These are phyloP conservation scores for Coturnix japonica DNA, from an alignment of 2,113 vertebrate genomes.

Conservation along the genomic window DNA sequence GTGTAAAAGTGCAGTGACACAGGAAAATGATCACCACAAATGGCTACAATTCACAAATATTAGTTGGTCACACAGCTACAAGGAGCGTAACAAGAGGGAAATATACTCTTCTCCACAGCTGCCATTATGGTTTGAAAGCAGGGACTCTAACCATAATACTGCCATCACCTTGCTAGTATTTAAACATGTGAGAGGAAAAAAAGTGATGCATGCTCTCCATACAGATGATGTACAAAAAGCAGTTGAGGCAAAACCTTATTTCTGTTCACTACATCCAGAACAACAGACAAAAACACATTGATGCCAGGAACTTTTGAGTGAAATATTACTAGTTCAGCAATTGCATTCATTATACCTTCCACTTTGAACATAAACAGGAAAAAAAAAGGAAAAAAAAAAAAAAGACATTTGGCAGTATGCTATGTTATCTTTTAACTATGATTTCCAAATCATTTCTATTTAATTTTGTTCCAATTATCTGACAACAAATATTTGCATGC, in stretches of 20 bases:
- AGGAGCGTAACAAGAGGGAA: background rate
- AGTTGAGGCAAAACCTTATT: background rate
- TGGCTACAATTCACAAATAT: background rate
- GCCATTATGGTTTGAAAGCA: background rate
- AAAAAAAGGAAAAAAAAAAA: background rate
- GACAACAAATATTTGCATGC: background rate
- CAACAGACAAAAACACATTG: background rate
- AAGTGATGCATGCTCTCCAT: fast-evolving
- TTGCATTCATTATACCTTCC: background rate
- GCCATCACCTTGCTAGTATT: background rate
- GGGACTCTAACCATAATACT: background rate
- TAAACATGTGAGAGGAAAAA: background rate
- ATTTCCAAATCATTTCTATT: background rate
- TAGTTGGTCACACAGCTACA: background rate
- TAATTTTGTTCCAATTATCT: background rate
- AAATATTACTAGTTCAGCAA: background rate
- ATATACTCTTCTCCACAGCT: background rate
- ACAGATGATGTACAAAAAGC: background rate
- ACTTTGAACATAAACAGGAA: background rate
- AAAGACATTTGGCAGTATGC: background rate
- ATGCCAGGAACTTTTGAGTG: background rate
- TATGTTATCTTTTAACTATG: background rate
- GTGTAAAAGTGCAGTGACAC: background rate
- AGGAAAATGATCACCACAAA: background rate
- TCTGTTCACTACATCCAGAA: background rate